These are phyloP conservation scores for Fulmarus glacialis DNA, from an alignment of 2,113 vertebrate genomes.

Conservation along the genomic window DNA sequence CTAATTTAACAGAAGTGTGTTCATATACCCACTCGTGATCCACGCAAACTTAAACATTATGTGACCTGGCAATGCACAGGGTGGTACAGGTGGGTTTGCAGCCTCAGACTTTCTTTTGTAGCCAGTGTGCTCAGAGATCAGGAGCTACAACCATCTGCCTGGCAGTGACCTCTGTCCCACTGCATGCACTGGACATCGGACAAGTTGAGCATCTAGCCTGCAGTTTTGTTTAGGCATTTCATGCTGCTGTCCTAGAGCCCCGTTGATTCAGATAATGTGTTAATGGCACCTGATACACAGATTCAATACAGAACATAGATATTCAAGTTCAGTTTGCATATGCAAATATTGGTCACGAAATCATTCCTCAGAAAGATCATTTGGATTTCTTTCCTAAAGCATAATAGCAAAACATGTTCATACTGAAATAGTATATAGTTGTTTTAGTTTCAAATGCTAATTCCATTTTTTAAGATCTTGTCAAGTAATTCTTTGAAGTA, in stretches of 20 bases:
- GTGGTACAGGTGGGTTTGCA: background rate
- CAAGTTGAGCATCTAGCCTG: background rate
- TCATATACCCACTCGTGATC: background rate
- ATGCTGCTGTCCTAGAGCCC: background rate
- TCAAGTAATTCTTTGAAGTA: background rate
- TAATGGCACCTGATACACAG: background rate
- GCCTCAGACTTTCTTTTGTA: background rate
- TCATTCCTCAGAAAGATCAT: background rate
- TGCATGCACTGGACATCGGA: rapidly evolving
- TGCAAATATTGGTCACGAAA: background rate
- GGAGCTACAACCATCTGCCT: background rate
- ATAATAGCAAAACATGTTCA: background rate
- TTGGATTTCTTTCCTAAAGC: background rate
- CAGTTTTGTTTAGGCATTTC: background rate
- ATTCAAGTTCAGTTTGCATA: background rate
- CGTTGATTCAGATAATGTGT: rapidly evolving
- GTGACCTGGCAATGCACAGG: background rate
- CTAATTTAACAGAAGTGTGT: background rate
- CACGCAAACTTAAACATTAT: background rate
- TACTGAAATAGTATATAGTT: background rate
- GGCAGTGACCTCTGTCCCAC: background rate
- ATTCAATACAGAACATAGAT: background rate
- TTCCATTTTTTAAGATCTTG: background rate
- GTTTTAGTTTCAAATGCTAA: background rate
- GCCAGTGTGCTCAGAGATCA: background rate